phyloP scores from a whole-genome alignment of 2,113 vertebrate species.

The Corythaeola cristata region DNA sequence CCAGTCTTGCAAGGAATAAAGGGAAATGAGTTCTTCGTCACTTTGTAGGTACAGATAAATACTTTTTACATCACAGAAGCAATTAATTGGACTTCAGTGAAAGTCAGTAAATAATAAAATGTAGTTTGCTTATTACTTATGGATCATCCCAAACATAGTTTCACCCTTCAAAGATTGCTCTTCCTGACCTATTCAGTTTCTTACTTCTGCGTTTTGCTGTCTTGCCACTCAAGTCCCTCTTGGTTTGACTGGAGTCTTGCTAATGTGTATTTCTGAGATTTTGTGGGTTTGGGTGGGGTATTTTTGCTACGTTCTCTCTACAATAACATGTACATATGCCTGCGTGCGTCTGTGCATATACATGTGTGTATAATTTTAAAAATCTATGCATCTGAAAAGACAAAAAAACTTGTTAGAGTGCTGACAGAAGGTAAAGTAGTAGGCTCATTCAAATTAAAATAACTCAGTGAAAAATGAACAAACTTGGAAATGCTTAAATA shows the following conservation, averaged over 20 bases:
- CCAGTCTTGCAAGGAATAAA: neutral
- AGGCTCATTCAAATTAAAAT: neutral
- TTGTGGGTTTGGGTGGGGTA: neutral
- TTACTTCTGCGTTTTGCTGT: neutral
- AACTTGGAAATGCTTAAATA: neutral
- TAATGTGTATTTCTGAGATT: neutral
- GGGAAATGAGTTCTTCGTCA: neutral
- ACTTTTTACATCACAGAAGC: neutral
- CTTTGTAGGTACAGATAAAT: neutral
- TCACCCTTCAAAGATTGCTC: neutral
- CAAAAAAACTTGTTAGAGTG: neutral
- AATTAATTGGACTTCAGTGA: neutral
- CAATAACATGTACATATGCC: accelerated
- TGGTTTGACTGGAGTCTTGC: neutral
- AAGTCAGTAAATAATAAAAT: neutral
- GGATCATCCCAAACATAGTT: neutral
- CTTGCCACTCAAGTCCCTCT: neutral
- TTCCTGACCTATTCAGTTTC: neutral
- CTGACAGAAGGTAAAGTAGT: neutral
- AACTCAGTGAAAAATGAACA: neutral
- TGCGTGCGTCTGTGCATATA: neutral
- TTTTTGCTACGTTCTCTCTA: neutral
- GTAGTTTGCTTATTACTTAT: neutral
- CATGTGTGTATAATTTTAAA: neutral
- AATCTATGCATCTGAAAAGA: neutral